Base-by-base conservation (phyloP, 2,113 vertebrate genomes). In the Naja naja region DNA sequence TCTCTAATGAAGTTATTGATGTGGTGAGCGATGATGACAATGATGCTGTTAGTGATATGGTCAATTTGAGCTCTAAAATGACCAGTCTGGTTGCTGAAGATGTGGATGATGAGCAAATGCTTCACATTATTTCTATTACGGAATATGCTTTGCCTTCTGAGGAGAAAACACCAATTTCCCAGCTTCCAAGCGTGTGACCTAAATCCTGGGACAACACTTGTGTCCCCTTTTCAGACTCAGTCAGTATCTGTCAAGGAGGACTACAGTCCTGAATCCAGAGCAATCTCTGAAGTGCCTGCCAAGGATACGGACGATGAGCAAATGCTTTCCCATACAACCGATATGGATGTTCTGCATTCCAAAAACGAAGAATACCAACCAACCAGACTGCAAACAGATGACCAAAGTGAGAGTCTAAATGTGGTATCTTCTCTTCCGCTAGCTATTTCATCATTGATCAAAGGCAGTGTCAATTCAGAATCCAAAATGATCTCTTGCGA, bases 11-110 rank as follows among this genome's bases (percentile, higher is more conserved):
- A 16, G 43, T 92, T 88, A 94, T 95, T 89, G 96, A 96, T 92
- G 94, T 97, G 74, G 54, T 60, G n/a, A 96, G 93, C 23, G 96
- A 97, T 30, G 90, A 97, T 52, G 89, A 95, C 20, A 92, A 96
- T 20, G 87, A 56, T 5, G 9, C 0, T 39, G n/a, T 12, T 55
- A 91, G 18, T 47, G 43, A 30, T 12, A 64, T 58, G 0, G 6
- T 53, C 39, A 94, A 27, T 47, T 10, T 85, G 18, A 91, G 90
- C 53, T 56, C 81, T 47, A 86, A 86, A 86, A 89, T 89, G 53
- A 87, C 43, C 85, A 87, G 45, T 30, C 43, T 49, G 25, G 5
- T 87, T 14, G 47, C 22, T 39, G 69, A 39, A 81, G 34, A 39
- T 1, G 1, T 22, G 18, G 34, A 18, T 22, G 34, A 39, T 39